Conservation (phyloP, 1,140 invertebrate genomes). For the Agrilus planipennis region DNA sequence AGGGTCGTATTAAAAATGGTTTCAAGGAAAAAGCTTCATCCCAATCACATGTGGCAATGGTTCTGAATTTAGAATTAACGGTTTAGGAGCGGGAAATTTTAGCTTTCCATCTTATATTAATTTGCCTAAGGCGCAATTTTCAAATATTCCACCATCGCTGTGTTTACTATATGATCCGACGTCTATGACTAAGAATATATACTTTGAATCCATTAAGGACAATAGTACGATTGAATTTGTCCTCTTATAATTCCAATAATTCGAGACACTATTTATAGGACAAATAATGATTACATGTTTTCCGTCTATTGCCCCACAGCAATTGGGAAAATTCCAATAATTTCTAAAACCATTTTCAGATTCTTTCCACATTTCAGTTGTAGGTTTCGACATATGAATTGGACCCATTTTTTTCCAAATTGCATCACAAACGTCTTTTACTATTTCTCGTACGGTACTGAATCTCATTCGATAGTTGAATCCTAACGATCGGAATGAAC, state of each 20-base stretch:
- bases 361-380: conserved; percentile 2
- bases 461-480: conserved; percentile 6
- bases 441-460: conserved; percentile 4
- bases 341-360: conserved; percentile 1
- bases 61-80: no score
- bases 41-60: no score
- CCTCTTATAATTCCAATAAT: conserved; percentile 32
- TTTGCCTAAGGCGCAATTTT: conserved; percentile 7
- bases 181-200: conserved; percentile 25
- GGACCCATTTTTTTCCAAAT: conserved; percentile 2
- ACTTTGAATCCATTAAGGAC: conserved; percentile 26
- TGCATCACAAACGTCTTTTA: conserved; percentile 5
- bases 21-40: no score
- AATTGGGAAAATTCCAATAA: conserved; percentile 15
- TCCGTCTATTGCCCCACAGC: conserved; percentile 11
- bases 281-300: conserved; percentile 7
- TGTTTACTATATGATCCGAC: conserved; percentile 29
- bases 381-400: neutral
- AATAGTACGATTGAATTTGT: conserved; percentile 27
- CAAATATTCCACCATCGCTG: conserved; percentile 32
- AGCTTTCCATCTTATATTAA: neutral
- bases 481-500: conserved; percentile 3
- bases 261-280: conserved; percentile 10
- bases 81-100: no score
- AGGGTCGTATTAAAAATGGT: no score